Evolutionary conservation across 1,140 invertebrate genomes (phyloP).

Genomic region (Andricus grossulariae): DNA sequence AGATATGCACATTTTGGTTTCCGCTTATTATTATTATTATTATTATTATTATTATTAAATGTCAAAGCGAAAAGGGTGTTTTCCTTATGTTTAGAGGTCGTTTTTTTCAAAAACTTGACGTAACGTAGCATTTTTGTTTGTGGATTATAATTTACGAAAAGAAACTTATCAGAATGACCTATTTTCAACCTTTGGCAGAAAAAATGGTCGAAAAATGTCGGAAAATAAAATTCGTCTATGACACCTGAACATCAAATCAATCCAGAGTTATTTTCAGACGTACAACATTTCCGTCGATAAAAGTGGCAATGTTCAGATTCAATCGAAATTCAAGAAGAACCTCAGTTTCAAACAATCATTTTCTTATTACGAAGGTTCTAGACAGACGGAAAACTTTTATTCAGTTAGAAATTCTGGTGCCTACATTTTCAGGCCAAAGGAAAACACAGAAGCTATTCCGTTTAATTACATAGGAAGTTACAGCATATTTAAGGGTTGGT

Average conservation of each 20-base stretch:
- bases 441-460: constrained; percentile 67
- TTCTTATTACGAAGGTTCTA: not conserved
- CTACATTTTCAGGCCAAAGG: constrained; percentile 89
- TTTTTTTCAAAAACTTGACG: too few species aligned
- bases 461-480: constrained; percentile 51
- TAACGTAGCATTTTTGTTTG: too few species aligned
- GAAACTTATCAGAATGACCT: too few species aligned
- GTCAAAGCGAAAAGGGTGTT: too few species aligned
- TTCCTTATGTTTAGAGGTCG: too few species aligned
- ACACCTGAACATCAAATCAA: not conserved
- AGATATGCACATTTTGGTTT: too few species aligned
- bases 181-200: too few species aligned
- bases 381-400: not conserved
- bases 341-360: not conserved
- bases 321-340: not conserved
- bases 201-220: too few species aligned
- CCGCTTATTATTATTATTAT: too few species aligned
- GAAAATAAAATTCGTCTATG: too few species aligned
- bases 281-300: not conserved
- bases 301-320: not conserved
- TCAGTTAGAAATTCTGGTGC: constrained; percentile 80
- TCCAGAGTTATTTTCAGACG: not conserved
- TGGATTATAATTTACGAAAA: too few species aligned
- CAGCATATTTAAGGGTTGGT: constrained; percentile 53
- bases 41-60: too few species aligned